These are phyloP conservation scores for Cercopithecus mitis DNA, from an alignment of 2,797 vertebrate species.

Conservation along the genomic window DNA sequence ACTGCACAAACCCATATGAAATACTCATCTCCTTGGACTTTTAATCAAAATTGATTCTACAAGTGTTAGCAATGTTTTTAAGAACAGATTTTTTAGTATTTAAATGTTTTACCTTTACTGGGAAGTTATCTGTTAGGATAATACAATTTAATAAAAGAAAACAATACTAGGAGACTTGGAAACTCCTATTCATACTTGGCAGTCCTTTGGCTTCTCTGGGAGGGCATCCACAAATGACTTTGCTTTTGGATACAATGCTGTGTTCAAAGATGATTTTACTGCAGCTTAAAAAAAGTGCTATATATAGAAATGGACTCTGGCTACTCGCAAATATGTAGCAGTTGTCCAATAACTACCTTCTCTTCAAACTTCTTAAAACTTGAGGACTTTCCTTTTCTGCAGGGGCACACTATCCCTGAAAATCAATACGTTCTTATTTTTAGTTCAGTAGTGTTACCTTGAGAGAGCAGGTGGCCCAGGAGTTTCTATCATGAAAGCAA, in stretches of 20 bases:
- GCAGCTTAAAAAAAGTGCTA: not conserved
- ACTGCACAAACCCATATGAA: not conserved
- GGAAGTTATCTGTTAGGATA: not conserved
- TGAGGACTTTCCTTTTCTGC: constrained; percentile 33
- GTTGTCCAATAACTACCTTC: not conserved
- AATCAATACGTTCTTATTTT: constrained; percentile 68
- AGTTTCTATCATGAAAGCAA: constrained; percentile 18
- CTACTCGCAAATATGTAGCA: not conserved
- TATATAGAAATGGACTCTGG: not conserved
- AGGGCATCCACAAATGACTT: not conserved
- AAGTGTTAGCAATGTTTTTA: constrained; percentile 8
- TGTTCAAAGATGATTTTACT: not conserved
- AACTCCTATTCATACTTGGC: not conserved
- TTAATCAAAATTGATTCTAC: not conserved
- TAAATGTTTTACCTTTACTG: not conserved
- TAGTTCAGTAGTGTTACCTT: constrained; percentile 37
- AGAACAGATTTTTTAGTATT: constrained; percentile 5
- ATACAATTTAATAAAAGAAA: constrained; percentile 8
- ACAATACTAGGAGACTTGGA: not conserved
- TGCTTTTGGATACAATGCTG: not conserved
- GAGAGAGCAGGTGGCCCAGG: constrained; percentile 41
- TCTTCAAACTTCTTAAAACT: not conserved
- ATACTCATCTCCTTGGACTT: not conserved
- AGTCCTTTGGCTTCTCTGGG: not conserved
- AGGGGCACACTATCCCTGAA: constrained; percentile 32